phyloP scores from a whole-genome alignment of 2,888 invertebrate genomes.

The Clistopyga incitator region DNA sequence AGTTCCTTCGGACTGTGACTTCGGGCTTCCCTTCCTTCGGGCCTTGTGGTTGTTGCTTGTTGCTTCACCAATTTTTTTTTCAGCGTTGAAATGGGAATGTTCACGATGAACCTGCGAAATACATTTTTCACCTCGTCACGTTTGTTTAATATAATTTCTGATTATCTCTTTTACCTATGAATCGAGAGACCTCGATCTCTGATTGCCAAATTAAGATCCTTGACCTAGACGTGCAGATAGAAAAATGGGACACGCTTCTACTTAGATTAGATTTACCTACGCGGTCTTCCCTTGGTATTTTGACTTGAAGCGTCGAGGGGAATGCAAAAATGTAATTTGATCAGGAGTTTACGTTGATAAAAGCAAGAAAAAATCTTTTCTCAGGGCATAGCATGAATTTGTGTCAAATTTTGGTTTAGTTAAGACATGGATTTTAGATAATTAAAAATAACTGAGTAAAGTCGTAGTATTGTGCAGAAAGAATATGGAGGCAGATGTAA shows the following conservation, averaged over 20 bases:
- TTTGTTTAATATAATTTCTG: background rate
- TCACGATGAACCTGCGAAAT: background rate
- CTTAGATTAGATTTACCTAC: background rate
- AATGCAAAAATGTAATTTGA: background rate
- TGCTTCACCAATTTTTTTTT: background rate
- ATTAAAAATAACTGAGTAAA: background rate
- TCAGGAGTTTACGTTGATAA: too few species aligned
- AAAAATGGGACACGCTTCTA: background rate
- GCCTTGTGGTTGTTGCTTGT: constrained; percentile 9
- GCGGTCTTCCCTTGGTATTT: background rate
- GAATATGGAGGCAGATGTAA: background rate
- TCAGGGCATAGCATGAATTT: too few species aligned
- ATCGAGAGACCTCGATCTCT: background rate
- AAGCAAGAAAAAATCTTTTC: too few species aligned
- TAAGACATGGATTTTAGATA: too few species aligned
- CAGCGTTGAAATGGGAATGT: background rate
- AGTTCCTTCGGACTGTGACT: constrained; percentile 12
- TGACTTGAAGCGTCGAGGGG: background rate
- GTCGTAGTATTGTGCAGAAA: background rate
- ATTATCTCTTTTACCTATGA: background rate
- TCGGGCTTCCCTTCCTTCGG: constrained; percentile 8
- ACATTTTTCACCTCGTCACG: background rate
- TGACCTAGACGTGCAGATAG: background rate
- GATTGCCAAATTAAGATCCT: background rate
- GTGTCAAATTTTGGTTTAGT: too few species aligned